These are phyloP conservation scores for Orussus abietinus DNA, from an alignment of 1,140 invertebrate genomes.

Conservation along the genomic window DNA sequence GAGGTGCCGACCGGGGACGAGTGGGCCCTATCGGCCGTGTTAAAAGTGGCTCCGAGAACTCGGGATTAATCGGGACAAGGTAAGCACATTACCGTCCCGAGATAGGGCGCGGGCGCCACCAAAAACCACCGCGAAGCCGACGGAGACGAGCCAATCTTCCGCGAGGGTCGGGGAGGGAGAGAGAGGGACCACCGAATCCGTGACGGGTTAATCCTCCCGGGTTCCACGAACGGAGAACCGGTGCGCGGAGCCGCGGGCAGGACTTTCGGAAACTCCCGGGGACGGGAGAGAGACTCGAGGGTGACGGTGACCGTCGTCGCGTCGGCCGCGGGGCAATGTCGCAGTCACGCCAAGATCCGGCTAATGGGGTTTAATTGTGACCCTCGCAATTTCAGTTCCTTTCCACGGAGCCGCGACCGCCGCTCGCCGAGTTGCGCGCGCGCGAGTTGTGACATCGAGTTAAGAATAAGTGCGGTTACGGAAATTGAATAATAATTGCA, in stretches of 20 bases:
- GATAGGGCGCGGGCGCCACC: conserved; percentile 32
- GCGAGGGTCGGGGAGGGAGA: conserved; percentile 17
- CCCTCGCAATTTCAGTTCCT: conserved; percentile 21
- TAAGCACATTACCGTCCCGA: conserved; percentile 44
- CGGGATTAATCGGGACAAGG: conserved; percentile 51
- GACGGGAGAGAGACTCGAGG: conserved; percentile 46
- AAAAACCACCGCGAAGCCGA: conserved; percentile 39
- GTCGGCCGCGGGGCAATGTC: conserved; percentile 29
- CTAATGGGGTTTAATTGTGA: conserved; percentile 50
- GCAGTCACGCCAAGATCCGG: conserved; percentile 30
- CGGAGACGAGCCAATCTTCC: conserved; percentile 20
- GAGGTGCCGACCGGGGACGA: too few relatives aligned
- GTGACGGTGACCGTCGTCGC: conserved; percentile 33
- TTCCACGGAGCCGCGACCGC: conserved; percentile 11
- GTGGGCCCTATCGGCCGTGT: too few relatives aligned
- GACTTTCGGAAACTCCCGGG: too few relatives aligned
- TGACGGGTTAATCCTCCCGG: conserved; percentile 49
- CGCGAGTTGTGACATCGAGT: conserved; percentile 40
- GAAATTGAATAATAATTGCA: conserved; percentile 49
- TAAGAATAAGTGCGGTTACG: conserved; percentile 43
- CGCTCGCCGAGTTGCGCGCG: conserved; percentile 12
- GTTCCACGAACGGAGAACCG: conserved; percentile 38
- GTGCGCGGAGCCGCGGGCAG: too few relatives aligned
- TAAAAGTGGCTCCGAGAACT: too few relatives aligned
- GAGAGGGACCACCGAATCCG: conserved; percentile 28